phyloP scores from a whole-genome alignment of 2,113 vertebrate species.

The Sceloporus tristichus region DNA sequence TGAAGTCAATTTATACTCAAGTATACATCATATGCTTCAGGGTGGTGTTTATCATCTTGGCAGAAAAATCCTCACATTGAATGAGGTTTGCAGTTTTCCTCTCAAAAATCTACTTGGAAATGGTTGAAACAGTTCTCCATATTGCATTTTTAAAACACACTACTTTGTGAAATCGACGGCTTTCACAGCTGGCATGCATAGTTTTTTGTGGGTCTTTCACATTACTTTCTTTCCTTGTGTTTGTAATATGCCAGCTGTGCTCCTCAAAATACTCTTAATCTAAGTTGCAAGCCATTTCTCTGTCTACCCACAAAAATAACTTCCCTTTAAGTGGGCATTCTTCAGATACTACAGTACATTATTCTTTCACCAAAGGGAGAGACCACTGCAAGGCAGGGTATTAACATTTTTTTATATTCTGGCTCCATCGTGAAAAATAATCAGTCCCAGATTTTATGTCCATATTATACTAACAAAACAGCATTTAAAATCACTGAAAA shows the following conservation, averaged over 20 bases:
- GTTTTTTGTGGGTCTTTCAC: too few relatives aligned
- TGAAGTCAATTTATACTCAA: too few relatives aligned
- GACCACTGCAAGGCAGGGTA: slow-evolving; percentile 5
- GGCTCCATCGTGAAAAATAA: slow-evolving; percentile 7
- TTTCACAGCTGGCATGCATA: too few relatives aligned
- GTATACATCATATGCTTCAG: too few relatives aligned
- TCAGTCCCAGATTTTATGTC: slow-evolving; percentile 19
- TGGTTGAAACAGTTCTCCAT: neutral
- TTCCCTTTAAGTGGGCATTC: neutral
- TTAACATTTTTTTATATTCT: slow-evolving; percentile 45
- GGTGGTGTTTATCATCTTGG: too few relatives aligned
- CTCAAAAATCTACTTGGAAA: neutral
- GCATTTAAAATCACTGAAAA: slow-evolving; percentile 17
- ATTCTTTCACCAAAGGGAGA: neutral
- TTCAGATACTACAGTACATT: slow-evolving; percentile 34
- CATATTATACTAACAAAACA: slow-evolving; percentile 44
- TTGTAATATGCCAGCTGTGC: neutral
- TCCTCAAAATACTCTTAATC: neutral
- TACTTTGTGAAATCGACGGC: neutral
- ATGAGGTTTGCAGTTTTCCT: neutral
- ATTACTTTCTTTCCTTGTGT: neutral
- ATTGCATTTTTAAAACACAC: neutral
- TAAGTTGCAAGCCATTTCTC: neutral
- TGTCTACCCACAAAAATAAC: neutral
- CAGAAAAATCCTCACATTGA: neutral